These are phyloP conservation scores for Himalopsyche anomala DNA, from an alignment of 2,888 invertebrate genomes.

Conservation along the genomic window DNA sequence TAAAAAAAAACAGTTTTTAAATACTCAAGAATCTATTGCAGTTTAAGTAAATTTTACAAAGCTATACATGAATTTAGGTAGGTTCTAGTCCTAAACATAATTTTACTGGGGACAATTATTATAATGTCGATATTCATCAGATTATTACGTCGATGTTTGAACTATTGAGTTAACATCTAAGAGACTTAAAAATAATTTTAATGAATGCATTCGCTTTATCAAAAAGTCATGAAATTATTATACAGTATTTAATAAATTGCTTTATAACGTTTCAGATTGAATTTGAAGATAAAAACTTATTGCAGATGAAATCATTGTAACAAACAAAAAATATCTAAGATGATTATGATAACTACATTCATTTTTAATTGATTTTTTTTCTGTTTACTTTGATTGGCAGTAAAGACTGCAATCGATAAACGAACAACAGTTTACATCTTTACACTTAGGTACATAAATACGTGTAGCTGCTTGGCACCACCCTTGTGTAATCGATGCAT, in stretches of 20 bases:
- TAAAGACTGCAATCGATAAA: not conserved
- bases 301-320: slow-evolving; percentile 5
- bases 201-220: not conserved
- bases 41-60: slow-evolving; percentile 31
- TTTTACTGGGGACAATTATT: slow-evolving; percentile 11
- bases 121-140: not conserved
- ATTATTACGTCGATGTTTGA: not conserved
- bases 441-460: slow-evolving; percentile 31
- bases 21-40: slow-evolving; percentile 25
- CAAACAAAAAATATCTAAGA: not conserved
- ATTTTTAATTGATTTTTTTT: not conserved
- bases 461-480: slow-evolving; percentile 17
- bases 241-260: not conserved
- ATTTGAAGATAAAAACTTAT: not conserved
- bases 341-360: slow-evolving; percentile 12
- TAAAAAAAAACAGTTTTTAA: slow-evolving; percentile 26
- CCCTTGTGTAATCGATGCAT: not conserved
- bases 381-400: not conserved
- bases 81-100: slow-evolving; percentile 19
- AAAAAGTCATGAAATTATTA: not conserved
- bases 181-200: slow-evolving; percentile 18
- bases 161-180: slow-evolving; percentile 9
- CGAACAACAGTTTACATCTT: not conserved
- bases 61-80: slow-evolving; percentile 37
- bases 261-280: not conserved